phyloP scores from a whole-genome alignment of 2,888 invertebrate genomes.

The Amphipyra tragopoginis region DNA sequence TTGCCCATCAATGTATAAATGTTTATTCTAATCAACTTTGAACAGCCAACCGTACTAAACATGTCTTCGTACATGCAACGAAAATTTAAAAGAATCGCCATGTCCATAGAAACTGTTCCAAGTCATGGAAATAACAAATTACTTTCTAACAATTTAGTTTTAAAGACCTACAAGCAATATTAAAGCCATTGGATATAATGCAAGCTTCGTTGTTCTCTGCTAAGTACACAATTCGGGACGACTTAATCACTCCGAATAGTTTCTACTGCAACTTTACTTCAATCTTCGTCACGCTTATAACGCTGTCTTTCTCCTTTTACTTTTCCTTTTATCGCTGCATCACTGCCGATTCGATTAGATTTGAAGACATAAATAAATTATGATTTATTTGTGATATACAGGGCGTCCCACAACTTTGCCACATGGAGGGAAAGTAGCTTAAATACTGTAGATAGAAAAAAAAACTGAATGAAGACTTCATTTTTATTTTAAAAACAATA shows the following conservation, averaged over 20 bases:
- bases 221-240: constrained; percentile 25
- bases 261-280: constrained; percentile 16
- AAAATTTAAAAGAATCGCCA: not conserved
- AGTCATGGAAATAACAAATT: not conserved
- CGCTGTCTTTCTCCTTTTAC: not conserved
- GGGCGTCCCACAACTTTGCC: no score
- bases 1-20: not conserved
- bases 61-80: not conserved
- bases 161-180: constrained; percentile 19
- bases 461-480: no score
- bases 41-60: not conserved
- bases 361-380: not conserved
- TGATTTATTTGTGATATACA: not conserved
- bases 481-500: no score
- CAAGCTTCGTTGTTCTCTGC: constrained; percentile 34
- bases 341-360: no score
- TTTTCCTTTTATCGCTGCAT: not conserved
- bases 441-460: no score
- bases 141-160: constrained; percentile 3
- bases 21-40: not conserved
- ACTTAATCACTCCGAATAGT: constrained; percentile 13
- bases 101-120: not conserved
- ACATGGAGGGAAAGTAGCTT: no score
- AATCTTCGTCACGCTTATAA: not conserved
- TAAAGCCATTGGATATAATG: constrained; percentile 34